phyloP scores from a whole-genome alignment of 2,113 vertebrate species.

The Chlamydotis undulata region DNA sequence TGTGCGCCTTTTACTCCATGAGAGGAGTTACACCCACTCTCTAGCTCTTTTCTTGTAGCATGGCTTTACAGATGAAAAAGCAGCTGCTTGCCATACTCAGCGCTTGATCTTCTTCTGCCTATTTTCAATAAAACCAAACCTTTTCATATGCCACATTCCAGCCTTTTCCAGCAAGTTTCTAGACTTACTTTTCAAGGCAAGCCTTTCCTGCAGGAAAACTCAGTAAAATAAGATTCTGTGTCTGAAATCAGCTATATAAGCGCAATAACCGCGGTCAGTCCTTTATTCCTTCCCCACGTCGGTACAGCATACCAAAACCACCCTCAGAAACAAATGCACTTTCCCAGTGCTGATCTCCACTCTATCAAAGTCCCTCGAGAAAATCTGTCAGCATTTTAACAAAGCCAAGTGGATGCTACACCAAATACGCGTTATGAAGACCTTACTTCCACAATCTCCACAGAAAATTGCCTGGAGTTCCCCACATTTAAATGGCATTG shows the following conservation, averaged over 20 bases:
- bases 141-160: neutral
- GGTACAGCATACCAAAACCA: neutral
- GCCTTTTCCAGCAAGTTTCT: neutral
- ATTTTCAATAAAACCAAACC: neutral
- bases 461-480: neutral
- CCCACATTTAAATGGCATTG: neutral
- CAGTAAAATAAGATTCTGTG: neutral
- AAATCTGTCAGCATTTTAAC: neutral
- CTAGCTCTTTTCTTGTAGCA: neutral
- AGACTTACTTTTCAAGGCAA: neutral
- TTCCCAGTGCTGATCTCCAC: neutral
- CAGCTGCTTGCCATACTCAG: neutral
- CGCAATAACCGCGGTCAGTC: neutral
- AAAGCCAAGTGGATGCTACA: neutral
- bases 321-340: neutral
- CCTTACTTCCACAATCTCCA: neutral
- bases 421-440: neutral
- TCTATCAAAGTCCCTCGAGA: neutral
- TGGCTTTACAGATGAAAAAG: neutral
- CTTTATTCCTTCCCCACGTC: neutral
- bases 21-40: neutral
- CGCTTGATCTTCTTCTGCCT: slow-evolving; percentile 31
- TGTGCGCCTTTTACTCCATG: neutral
- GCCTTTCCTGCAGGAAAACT: neutral
- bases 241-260: neutral